Conservation (phyloP, 2,113 vertebrate genomes). For the Mystacornis crossleyi region DNA sequence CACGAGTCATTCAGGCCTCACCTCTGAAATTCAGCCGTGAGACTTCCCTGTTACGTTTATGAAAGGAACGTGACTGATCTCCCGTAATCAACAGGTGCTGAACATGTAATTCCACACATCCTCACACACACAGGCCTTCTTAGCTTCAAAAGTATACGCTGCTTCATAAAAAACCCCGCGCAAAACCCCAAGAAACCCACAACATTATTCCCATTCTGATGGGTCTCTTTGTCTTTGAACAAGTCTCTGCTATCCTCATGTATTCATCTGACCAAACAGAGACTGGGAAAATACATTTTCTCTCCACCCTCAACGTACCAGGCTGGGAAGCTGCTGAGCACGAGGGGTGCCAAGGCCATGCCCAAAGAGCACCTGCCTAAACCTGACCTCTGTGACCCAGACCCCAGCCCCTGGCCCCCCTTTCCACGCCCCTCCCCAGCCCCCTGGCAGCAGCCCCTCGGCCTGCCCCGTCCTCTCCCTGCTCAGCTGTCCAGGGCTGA, state of each 20-base stretch:
- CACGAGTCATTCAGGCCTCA: neutral
- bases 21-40: neutral
- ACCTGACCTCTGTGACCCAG: fast-evolving
- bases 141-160: no score
- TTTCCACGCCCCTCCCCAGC: fast-evolving
- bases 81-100: neutral
- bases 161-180: neutral
- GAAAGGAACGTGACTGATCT: fast-evolving
- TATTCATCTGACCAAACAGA: neutral
- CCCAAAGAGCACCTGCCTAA: neutral
- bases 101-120: neutral
- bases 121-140: neutral
- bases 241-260: neutral
- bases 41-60: neutral
- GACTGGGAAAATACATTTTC: neutral
- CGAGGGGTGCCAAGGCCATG: neutral
- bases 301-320: neutral
- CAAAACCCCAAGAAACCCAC: neutral
- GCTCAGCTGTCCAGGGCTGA: neutral
- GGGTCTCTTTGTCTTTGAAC: neutral
- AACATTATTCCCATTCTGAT: neutral
- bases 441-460: neutral
- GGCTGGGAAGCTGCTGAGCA: neutral
- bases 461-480: neutral
- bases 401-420: neutral